Evolutionary conservation across 2,113 vertebrate species (phyloP), one percentile per base, ranked within the genome.

Genomic region (Aldabrachelys gigantea): DNA sequence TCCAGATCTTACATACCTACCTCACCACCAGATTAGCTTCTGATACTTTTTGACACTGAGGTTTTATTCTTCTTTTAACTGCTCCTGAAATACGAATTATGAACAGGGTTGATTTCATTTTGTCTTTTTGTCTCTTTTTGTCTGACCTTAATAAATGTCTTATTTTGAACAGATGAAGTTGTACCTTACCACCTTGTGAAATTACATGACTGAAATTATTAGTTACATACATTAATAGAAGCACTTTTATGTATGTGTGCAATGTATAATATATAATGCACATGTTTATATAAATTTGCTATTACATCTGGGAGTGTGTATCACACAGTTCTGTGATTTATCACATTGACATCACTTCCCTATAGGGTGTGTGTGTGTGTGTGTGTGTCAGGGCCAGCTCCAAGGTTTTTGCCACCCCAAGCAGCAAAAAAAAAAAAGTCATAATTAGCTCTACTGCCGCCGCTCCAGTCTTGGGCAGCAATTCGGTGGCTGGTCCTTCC

Each of bases 301-400:
- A 31, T 65, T 19, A 17, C 10, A 96, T 96, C 35, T 47, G 81
- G 91, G 91, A 90, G 91, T 96, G 84, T 35, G 89, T 96, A 95
- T 94, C 94, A 88, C 96, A 96, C 90, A 95, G 82, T n/a, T 94
- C 90, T 97, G 52, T 95, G 88, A 97, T 96, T 97, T 96, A 96
- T 91, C 94, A 72, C 87, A 82, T 62, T 44, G 85, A 80, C 96
- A 72, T 93, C 94, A 88, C 95, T 94, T 88, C 95, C 56, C 69
- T 90, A 96, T 84, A 92, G 95, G 85, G 59, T 14, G 12, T 62
- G 31, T 65, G 2, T 65, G 31, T 65, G 29, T 14, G 3, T 65
- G 35, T 62, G 31, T 31, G 14, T 31, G 4, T 49, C 10, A 49
- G 47, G 47, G 47, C 47, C 47, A 1, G 10, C 10, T 10, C 10